A percentile compares a stretch with the other conserved stretches of the same genome.
phyloP scores from a whole-genome alignment of 2,113 vertebrate genomes.

The Elachura formosa region DNA sequence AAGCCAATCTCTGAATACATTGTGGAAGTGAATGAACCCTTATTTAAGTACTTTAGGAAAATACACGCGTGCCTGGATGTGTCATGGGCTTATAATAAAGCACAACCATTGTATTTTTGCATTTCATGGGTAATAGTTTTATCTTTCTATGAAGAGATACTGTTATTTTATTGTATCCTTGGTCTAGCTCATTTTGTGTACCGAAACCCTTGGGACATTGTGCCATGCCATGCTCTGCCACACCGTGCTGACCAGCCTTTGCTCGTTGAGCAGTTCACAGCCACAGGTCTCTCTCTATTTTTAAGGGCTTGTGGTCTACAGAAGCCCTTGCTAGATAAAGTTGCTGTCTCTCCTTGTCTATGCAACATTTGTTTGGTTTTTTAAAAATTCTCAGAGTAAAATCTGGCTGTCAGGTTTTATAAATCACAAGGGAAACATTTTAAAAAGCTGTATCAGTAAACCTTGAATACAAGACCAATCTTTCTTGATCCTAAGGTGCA shows the following conservation, averaged over 20 bases:
- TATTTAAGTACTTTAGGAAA: background rate
- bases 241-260: rapidly evolving
- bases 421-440: background rate
- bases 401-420: background rate
- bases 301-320: background rate
- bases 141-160: background rate
- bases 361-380: background rate
- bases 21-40: background rate
- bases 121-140: background rate
- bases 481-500: background rate
- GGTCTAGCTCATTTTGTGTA: background rate
- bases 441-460: background rate
- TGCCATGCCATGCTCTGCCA: background rate
- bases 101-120: background rate
- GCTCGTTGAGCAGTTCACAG: background rate
- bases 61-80: background rate
- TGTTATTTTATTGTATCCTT: background rate
- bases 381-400: background rate
- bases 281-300: background rate
- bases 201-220: background rate
- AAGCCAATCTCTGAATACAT: background rate
- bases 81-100: background rate
- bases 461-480: background rate
- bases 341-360: background rate
- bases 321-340: background rate